Conservation (phyloP, 2,113 vertebrate genomes). For the Pleuronectes platessa region DNA sequence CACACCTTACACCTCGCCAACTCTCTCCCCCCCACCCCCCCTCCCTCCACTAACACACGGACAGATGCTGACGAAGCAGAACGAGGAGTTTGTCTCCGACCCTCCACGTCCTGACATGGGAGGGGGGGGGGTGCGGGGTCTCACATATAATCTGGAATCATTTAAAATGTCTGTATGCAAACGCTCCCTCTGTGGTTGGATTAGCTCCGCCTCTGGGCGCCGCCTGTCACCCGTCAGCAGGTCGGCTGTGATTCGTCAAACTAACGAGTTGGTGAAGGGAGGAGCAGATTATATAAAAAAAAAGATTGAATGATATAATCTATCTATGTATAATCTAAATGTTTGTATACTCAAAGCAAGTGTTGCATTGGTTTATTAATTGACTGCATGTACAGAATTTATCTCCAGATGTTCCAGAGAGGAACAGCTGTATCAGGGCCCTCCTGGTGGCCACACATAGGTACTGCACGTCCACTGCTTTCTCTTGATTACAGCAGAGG, state of each 20-base stretch:
- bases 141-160: slow-evolving; percentile 50
- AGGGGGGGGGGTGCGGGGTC: not conserved
- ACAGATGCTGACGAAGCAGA: slow-evolving; percentile 5
- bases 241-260: not conserved
- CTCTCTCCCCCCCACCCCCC: slow-evolving; percentile 10
- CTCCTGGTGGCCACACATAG: slow-evolving; percentile 34
- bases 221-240: not conserved
- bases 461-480: slow-evolving; percentile 63
- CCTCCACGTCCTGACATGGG: not conserved
- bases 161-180: slow-evolving; percentile 48
- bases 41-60: slow-evolving; percentile 21
- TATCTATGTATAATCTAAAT: slow-evolving; percentile 78
- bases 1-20: not conserved
- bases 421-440: slow-evolving; percentile 12
- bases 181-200: not conserved
- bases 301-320: slow-evolving; percentile 67
- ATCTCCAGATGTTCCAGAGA: slow-evolving; percentile 27
- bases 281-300: slow-evolving; percentile 45
- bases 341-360: slow-evolving; percentile 73
- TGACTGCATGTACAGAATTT: slow-evolving; percentile 75
- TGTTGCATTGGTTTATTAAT: slow-evolving; percentile 69
- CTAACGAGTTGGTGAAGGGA: not conserved
- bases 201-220: not conserved
- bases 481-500: slow-evolving; percentile 27
- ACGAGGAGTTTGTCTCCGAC: not conserved